A percentile compares a stretch with the other conserved stretches of the same genome.
phyloP scores from a whole-genome alignment of 2,113 vertebrate genomes.

The Syngnathus floridae region DNA sequence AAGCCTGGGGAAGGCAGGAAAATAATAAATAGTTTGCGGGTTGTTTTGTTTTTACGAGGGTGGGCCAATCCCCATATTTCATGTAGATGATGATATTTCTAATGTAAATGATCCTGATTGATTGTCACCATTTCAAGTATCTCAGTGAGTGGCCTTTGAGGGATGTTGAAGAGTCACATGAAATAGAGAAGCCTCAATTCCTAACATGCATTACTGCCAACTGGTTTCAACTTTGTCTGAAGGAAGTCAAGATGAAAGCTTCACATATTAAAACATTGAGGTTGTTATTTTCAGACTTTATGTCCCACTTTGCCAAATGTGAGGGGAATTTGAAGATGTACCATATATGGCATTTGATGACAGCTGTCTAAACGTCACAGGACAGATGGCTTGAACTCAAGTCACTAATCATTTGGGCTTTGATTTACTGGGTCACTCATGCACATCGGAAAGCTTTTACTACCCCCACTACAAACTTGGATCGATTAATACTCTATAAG shows the following conservation, averaged over 20 bases:
- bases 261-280: slow-evolving; percentile 16
- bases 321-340: slow-evolving; percentile 19
- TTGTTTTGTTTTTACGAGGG: no score
- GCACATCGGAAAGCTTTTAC: slow-evolving; percentile 3
- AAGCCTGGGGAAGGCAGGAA: no score
- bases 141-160: background rate
- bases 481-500: background rate
- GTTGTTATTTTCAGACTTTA: slow-evolving; percentile 37
- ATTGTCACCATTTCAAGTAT: background rate
- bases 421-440: slow-evolving; percentile 27
- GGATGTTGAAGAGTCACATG: background rate
- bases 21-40: no score
- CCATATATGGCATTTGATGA: slow-evolving; percentile 18
- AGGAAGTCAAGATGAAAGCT: slow-evolving; percentile 17
- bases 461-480: background rate
- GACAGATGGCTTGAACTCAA: slow-evolving; percentile 7
- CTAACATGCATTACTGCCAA: background rate
- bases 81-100: no score
- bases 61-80: no score
- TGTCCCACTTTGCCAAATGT: slow-evolving; percentile 40
- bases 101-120: no score
- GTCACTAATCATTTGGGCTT: slow-evolving; percentile 33
- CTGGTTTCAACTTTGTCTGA: slow-evolving; percentile 12
- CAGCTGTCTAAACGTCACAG: slow-evolving; percentile 17
- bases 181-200: background rate